phyloP scores from a whole-genome alignment of 2,113 vertebrate genomes.

The Mesembrinibis cayennensis region DNA sequence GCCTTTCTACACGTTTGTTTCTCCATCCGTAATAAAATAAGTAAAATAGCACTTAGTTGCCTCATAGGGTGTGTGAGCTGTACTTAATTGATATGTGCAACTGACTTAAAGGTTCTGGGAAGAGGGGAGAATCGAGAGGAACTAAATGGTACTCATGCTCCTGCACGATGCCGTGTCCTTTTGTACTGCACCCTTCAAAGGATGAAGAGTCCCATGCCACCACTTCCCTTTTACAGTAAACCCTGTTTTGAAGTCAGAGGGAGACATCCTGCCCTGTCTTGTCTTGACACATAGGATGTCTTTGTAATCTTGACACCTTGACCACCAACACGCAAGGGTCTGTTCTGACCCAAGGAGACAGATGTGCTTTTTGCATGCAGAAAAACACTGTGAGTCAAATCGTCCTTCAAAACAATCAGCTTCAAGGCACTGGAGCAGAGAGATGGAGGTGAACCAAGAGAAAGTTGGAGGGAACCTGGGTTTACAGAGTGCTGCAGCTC shows the following conservation, averaged over 20 bases:
- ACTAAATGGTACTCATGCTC: neutral
- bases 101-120: neutral
- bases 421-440: neutral
- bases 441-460: neutral
- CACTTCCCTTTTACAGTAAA: neutral
- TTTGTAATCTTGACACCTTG: neutral
- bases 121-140: neutral
- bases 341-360: neutral
- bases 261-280: neutral
- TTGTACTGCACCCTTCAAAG: neutral
- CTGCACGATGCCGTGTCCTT: neutral
- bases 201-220: neutral
- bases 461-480: neutral
- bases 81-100: constrained; percentile 43
- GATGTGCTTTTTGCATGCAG: neutral
- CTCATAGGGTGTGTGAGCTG: constrained; percentile 46
- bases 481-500: neutral
- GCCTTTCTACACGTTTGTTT: constrained; percentile 45
- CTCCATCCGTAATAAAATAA: constrained; percentile 50
- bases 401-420: neutral
- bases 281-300: neutral
- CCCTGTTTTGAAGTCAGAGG: neutral
- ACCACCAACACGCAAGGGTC: neutral
- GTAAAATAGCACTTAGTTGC: constrained; percentile 42
- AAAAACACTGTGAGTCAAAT: neutral